Percentiles rank a stretch among this genome's conserved stretches.
Conservation (phyloP, 2,797 vertebrate genomes). For the Molossus alvarezi region DNA sequence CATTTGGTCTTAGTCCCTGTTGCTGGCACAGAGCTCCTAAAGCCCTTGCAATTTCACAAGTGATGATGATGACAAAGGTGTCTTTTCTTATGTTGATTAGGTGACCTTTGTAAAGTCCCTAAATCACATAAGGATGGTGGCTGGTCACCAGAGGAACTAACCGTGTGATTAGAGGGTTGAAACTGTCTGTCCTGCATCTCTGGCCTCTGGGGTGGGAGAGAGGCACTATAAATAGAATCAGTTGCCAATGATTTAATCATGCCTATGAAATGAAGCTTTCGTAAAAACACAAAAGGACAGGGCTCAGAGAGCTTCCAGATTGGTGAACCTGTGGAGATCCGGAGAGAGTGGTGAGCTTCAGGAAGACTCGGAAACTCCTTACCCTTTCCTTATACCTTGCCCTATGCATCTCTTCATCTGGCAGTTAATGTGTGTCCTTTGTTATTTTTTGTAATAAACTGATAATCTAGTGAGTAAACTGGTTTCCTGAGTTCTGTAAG, state of each 20-base stretch:
- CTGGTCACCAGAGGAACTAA: neutral
- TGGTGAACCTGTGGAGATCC: neutral
- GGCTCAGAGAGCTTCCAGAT: neutral
- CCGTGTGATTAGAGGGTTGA: neutral
- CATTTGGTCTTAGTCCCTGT: neutral
- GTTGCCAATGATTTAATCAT: neutral
- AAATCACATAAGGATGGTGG: neutral
- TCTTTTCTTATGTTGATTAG: neutral
- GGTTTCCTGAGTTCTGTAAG: neutral
- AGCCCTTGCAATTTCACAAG: neutral
- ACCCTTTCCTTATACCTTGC: neutral
- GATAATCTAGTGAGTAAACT: too few relatives aligned
- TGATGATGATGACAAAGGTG: neutral
- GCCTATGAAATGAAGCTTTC: neutral
- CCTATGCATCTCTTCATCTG: too few relatives aligned
- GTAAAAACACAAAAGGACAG: neutral
- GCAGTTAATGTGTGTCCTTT: too few relatives aligned
- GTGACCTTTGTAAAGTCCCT: neutral
- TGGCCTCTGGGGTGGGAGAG: neutral
- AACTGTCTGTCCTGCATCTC: neutral
- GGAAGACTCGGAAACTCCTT: neutral
- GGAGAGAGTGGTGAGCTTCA: neutral
- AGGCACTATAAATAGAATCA: neutral
- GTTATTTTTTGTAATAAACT: too few relatives aligned
- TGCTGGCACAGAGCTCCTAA: neutral